Conservation (phyloP, 2,797 vertebrate species). For the Oreochromis grahami region DNA sequence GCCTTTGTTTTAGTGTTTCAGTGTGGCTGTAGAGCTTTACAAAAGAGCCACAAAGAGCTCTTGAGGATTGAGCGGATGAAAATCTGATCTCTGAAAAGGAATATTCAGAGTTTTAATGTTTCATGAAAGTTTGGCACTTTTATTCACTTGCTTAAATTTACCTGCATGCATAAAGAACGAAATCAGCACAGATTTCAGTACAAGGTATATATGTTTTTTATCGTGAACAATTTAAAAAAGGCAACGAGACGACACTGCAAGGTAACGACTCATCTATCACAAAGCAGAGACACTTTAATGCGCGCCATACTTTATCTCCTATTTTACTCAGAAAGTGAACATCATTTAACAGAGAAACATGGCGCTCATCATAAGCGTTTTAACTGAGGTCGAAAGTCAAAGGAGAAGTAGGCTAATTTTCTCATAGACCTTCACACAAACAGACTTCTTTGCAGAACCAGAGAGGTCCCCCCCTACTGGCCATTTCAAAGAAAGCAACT, state of each 20-base stretch:
- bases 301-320: not conserved
- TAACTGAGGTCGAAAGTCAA: not conserved
- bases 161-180: accelerated
- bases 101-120: not conserved
- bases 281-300: not conserved
- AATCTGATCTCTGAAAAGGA: not conserved
- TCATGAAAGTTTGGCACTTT: not conserved
- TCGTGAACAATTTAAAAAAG: accelerated
- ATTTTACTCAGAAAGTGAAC: not conserved
- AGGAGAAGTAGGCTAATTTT: not conserved
- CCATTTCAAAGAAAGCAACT: too few relatives aligned
- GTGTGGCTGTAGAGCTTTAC: accelerated
- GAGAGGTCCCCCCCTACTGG: not conserved
- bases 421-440: not conserved
- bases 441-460: not conserved
- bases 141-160: not conserved
- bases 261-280: accelerated
- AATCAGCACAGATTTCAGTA: not conserved
- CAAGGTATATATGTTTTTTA: not conserved
- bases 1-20: not conserved
- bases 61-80: not conserved
- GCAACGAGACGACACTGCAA: not conserved
- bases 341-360: accelerated
- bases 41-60: not conserved
- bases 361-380: accelerated